phyloP scores from a whole-genome alignment of 2,888 invertebrate species.

The Drosophila colorata region DNA sequence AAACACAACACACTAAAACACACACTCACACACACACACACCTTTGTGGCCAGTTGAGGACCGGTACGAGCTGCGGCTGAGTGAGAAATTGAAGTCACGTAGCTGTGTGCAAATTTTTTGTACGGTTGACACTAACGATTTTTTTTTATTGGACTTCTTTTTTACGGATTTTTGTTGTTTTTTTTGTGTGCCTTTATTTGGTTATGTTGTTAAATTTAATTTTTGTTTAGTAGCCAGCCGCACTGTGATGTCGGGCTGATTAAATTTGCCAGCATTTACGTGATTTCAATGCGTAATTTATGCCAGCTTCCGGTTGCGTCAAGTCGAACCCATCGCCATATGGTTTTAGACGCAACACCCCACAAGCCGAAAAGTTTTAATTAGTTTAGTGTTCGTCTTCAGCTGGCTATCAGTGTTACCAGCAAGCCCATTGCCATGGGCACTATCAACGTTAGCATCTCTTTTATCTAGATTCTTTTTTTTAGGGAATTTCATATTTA shows the following conservation, averaged over 20 bases:
- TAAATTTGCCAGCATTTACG: constrained; percentile 77
- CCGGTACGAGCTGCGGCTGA: constrained; percentile 38
- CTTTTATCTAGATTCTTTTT: constrained; percentile 6
- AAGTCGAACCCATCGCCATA: constrained; percentile 46
- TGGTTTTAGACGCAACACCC: constrained; percentile 22
- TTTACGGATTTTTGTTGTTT: constrained; percentile 16
- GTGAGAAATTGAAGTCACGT: constrained; percentile 78
- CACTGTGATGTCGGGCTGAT: constrained; percentile 67
- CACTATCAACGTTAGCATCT: constrained; percentile 19
- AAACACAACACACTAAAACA: constrained; percentile 12
- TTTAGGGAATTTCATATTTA: constrained; percentile 34
- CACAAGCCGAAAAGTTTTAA: constrained; percentile 62
- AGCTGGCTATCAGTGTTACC: constrained; percentile 24
- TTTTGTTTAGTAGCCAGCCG: constrained; percentile 68
- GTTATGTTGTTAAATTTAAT: constrained; percentile 76
- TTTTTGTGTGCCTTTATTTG: constrained; percentile 59
- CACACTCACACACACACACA: constrained; percentile 23
- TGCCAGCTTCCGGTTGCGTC: constrained; percentile 29
- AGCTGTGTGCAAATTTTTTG: constrained; percentile 69
- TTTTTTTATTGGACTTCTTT: constrained; percentile 15
- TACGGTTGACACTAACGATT: constrained; percentile 57
- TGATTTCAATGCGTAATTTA: constrained; percentile 78
- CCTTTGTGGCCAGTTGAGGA: constrained; percentile 31
- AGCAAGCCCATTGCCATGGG: constrained; percentile 24
- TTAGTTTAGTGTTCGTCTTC: constrained; percentile 68